Conservation (phyloP, 2,888 invertebrate genomes). For the Pachydiplax longipennis region DNA sequence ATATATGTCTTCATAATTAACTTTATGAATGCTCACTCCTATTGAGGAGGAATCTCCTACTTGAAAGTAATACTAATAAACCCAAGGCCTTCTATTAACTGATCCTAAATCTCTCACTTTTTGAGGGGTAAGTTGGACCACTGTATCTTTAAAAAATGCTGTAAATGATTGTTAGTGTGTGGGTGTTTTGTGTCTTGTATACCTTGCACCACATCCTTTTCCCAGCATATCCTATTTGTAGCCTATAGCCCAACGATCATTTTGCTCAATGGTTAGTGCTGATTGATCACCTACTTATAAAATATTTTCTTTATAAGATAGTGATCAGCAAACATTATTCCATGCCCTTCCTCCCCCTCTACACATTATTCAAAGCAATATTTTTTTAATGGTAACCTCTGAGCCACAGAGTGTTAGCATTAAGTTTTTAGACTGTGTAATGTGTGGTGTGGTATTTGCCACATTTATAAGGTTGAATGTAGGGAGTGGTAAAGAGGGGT, state of each 20-base stretch:
- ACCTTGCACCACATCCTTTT: constrained; percentile 36
- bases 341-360: constrained; percentile 40
- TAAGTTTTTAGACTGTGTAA: constrained; percentile 23
- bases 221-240: constrained; percentile 38
- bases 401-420: constrained; percentile 16
- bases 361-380: constrained; percentile 35
- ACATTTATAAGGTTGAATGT: constrained; percentile 20
- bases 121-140: constrained; percentile 38
- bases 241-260: constrained; percentile 43
- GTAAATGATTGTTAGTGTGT: constrained; percentile 40
- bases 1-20: not conserved
- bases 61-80: constrained; percentile 25
- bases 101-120: constrained; percentile 31
- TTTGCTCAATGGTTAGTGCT: constrained; percentile 45
- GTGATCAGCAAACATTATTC: constrained; percentile 42
- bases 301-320: constrained; percentile 38
- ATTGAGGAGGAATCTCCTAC: constrained; percentile 38
- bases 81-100: constrained; percentile 43
- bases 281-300: constrained; percentile 41
- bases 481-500: constrained; percentile 25
- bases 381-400: constrained; percentile 32
- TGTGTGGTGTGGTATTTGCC: not conserved
- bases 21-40: constrained; percentile 37
- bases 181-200: constrained; percentile 41
- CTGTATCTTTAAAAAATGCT: constrained; percentile 40